Evolutionary conservation across 1,140 invertebrate genomes (phyloP), one percentile per base, ranked within the genome.

Genomic region (Diachasma alloeum): DNA sequence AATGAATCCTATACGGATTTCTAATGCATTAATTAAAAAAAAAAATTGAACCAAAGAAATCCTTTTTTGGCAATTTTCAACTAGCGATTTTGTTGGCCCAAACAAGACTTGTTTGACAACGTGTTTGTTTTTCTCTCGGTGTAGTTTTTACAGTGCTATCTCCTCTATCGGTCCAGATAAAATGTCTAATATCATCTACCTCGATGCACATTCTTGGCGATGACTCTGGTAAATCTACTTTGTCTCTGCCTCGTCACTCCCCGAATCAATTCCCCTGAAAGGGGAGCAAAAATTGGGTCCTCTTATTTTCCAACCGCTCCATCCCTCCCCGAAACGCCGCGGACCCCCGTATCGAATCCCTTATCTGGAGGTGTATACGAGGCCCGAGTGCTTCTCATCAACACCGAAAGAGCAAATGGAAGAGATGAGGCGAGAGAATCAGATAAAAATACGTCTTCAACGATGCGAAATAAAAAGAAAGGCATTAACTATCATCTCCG

Each of bases 401-500:
- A 80, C 15, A 76, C 42, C 39, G 59, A 63, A 24, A 17, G 17
- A 31, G 71, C 31, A 17, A 42, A 11, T 26, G 71, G 13, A 44
- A 24, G 63, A 56, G 71, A 68, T 44, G 42, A 66, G 70, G 53
- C 70, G 74, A 71, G 66, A 69, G 76, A 77, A 79, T 76, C 74
- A 79, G 75, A 81, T 79, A 81, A 80, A 71, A 26, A 26, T 63
- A 9, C 22, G 73, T 74, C 66, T 75, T 74, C 48, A 71, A 17
- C 66, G 44, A 44, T 72, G 71, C 46, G 76, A 77, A 63, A 80
- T 78, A 81, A 74, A 79, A 81, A 79, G 74, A 81, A 82, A 85
- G 84, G 83, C 85, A 85, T 87, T 84, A 87, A 81, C 83, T 82
- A 83, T 87, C 81, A 63, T 24, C 59, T 15, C 59, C 22, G 81